Evolutionary conservation across 2,797 vertebrate genomes (phyloP).

Genomic region (Cyprinodon diabolis): DNA sequence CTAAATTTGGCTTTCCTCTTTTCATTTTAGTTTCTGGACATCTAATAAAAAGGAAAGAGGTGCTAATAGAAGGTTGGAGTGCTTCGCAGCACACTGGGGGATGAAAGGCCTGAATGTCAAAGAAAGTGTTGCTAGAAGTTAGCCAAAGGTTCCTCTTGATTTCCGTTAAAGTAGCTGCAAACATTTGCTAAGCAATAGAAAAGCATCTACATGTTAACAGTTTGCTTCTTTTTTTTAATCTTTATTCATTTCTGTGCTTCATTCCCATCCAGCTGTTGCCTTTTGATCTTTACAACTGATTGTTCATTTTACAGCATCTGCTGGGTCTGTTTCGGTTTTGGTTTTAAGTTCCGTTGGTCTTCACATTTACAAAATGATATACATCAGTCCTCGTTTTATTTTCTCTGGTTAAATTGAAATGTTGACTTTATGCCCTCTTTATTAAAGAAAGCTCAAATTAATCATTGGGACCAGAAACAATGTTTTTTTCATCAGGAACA

Average conservation of each 20-base stretch:
- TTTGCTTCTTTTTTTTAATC: conserved; percentile 13
- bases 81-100: conserved; percentile 18
- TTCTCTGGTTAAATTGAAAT: conserved; percentile 10
- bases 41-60: conserved; percentile 28
- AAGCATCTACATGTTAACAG: conserved; percentile 41
- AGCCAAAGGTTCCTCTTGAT: conserved; percentile 20
- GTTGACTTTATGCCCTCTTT: conserved; percentile 7
- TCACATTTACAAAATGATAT: conserved; percentile 5
- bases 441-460: conserved; percentile 3
- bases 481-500: not conserved
- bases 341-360: conserved; percentile 13
- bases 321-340: conserved; percentile 5
- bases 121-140: conserved; percentile 16
- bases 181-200: conserved; percentile 32
- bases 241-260: conserved; percentile 3
- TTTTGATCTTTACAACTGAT: conserved; percentile 58
- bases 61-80: conserved; percentile 36
- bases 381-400: conserved; percentile 3
- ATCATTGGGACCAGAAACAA: conserved; percentile 38
- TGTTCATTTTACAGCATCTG: conserved; percentile 44
- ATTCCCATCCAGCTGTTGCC: conserved; percentile 41
- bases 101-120: conserved; percentile 36
- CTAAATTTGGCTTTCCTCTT: conserved; percentile 31
- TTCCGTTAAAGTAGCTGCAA: conserved; percentile 18
- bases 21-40: conserved; percentile 35